Evolutionary conservation across 2,888 invertebrate species (phyloP).

Genomic region (Tipula helvola): DNA sequence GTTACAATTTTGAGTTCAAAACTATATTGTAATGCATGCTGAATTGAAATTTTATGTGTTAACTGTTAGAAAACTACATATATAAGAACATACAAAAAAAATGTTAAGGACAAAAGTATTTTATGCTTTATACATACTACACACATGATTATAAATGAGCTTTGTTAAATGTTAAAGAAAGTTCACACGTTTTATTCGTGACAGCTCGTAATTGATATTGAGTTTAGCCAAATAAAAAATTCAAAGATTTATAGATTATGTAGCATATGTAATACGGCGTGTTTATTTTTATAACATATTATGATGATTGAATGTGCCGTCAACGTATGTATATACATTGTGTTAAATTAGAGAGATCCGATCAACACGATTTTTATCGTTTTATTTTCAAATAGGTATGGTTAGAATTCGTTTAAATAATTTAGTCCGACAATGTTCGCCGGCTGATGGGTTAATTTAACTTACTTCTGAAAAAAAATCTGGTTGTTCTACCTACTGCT

Average conservation of each 20-base stretch:
- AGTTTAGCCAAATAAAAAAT: background rate
- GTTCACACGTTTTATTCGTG: background rate
- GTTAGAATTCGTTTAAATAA: too few relatives aligned
- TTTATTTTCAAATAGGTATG: too few relatives aligned
- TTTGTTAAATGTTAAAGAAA: background rate
- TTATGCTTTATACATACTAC: background rate
- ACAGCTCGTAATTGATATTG: background rate
- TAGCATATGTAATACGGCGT: too few relatives aligned
- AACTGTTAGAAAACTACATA: background rate
- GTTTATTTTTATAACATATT: too few relatives aligned
- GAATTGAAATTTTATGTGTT: background rate
- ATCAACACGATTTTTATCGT: too few relatives aligned
- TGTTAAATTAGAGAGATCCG: too few relatives aligned
- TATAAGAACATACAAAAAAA: background rate
- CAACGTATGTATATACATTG: too few relatives aligned
- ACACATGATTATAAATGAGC: background rate
- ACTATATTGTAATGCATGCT: background rate
- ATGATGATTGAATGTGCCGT: too few relatives aligned
- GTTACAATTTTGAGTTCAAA: background rate
- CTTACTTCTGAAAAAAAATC: too few relatives aligned
- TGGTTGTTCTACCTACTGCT: too few relatives aligned
- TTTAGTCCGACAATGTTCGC: too few relatives aligned
- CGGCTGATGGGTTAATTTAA: too few relatives aligned
- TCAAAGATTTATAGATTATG: background rate
- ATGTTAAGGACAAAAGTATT: background rate